Conservation (phyloP, 2,113 vertebrate genomes). For the Dissostichus mawsoni region DNA sequence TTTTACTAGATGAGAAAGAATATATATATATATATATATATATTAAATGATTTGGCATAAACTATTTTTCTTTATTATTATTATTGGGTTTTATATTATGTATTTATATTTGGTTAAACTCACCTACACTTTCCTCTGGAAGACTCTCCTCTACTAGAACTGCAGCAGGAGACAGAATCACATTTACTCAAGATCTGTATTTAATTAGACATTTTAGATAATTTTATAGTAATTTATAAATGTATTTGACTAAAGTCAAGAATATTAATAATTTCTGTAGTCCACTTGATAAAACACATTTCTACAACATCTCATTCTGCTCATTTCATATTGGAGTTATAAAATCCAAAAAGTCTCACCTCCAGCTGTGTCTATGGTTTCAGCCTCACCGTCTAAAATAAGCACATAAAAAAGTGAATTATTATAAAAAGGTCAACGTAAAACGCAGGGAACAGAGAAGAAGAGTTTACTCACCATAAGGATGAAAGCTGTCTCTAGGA, state of each 20-base stretch:
- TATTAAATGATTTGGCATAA: too few relatives aligned
- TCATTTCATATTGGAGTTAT: background rate
- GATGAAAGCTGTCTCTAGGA: background rate
- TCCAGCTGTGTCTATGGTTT: slow-evolving; percentile 69
- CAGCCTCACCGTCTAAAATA: slow-evolving; percentile 33
- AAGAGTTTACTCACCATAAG: slow-evolving; percentile 35
- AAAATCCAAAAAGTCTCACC: slow-evolving; percentile 44
- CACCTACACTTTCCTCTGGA: slow-evolving; percentile 41
- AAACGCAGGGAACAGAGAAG: background rate
- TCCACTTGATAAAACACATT: background rate
- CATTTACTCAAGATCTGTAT: too few relatives aligned
- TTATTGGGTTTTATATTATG: background rate
- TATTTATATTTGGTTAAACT: background rate
- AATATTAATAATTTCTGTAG: too few relatives aligned
- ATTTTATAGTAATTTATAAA: too few relatives aligned
- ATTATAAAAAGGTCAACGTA: background rate
- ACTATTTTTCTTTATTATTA: background rate
- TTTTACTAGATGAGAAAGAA: too few relatives aligned
- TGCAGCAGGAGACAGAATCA: slow-evolving; percentile 38
- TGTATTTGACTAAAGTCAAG: too few relatives aligned
- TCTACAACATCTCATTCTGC: too few relatives aligned
- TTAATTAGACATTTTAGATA: too few relatives aligned
- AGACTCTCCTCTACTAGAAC: slow-evolving; percentile 59
- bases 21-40: too few relatives aligned
- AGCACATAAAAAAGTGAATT: rapidly evolving